Base-by-base conservation (phyloP, 1,140 invertebrate species). In the Drosophila arawakana region DNA sequence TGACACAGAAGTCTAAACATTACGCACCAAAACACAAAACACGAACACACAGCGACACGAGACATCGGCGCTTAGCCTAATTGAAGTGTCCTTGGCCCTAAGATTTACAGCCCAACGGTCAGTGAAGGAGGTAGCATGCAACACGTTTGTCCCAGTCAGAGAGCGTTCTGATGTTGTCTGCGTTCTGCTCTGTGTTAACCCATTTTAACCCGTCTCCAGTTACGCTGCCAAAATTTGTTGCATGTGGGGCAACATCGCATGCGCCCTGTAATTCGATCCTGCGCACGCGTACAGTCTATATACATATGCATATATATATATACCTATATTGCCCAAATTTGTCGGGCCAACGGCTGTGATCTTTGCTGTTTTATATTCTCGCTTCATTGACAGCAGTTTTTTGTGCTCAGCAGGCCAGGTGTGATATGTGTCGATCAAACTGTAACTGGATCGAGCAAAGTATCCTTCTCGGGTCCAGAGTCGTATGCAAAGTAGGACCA, bases 311-410 rank as follows among this genome's bases (percentile, higher is more conserved):
- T 30, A 30, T 5, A 30, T 15, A n/a, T 30, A 30, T 30, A 30
- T 15, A n/a, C 50, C 50, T 21, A 11, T 35, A 30, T 35, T 21
- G 2, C n/a, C 25, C n/a, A 54, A 63, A 65, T 54, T 59, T 68
- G 80, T 72, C 76, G 77, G 75, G 58, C 76, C 73, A 75, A 71
- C 67, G 62, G 77, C 84, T 89, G 80, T 88, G 84, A 88, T 88
- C 85, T 88, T 88, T 82, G 35, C 9, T 39, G 11, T 41, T 34
- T 46, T 67, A 15, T 34, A 34, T 43, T 59, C 7, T 82, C 75
- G 70, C 50, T 58, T 21, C 41, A 63, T 50, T 71, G 76, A 47
- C 79, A 65, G 68, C 72, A 49, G 62, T 61, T 30, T 30, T 30
- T 30, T 30, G 25, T 30, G 25, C 9, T 8, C 60, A 41, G 37